A percentile compares a stretch with the other conserved stretches of the same genome.
Conservation (phyloP, 2,888 invertebrate species). For the Alcis repandata region DNA sequence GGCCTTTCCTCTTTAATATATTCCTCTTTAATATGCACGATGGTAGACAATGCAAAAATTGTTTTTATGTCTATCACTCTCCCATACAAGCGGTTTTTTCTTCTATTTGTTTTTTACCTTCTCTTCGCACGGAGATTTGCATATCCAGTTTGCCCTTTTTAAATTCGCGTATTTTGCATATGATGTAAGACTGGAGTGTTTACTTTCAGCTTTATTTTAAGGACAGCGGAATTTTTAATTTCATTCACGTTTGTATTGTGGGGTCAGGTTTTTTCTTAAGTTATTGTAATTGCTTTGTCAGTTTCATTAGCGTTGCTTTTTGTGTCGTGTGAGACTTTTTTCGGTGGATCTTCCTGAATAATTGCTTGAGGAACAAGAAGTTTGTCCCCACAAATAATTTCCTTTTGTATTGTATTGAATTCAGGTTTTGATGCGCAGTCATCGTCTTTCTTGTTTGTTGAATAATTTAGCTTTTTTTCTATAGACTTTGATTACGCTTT, state of each 20-base stretch:
- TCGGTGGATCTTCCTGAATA: conserved; percentile 70
- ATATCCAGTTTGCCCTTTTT: conserved; percentile 79
- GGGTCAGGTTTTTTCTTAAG: conserved; percentile 80
- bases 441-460: conserved; percentile 77
- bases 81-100: conserved; percentile 81
- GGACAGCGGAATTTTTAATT: conserved; percentile 76
- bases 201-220: conserved; percentile 82
- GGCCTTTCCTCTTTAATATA: conserved; percentile 70
- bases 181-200: conserved; percentile 74
- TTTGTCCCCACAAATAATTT: conserved; percentile 76
- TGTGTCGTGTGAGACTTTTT: conserved; percentile 71
- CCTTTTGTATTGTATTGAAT: conserved; percentile 83
- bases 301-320: conserved; percentile 76
- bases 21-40: conserved; percentile 69
- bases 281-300: conserved; percentile 70
- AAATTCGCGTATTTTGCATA: conserved; percentile 79
- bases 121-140: conserved; percentile 85
- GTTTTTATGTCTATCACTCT: conserved; percentile 81
- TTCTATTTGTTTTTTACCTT: conserved; percentile 80
- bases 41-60: conserved; percentile 79
- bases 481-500: conserved; percentile 66
- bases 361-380: conserved; percentile 79
- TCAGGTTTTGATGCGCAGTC: conserved; percentile 83
- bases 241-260: conserved; percentile 64
- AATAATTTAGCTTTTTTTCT: conserved; percentile 77